These are phyloP conservation scores for Platerodrilus igneus DNA, from an alignment of 2,888 invertebrate species.

Conservation along the genomic window DNA sequence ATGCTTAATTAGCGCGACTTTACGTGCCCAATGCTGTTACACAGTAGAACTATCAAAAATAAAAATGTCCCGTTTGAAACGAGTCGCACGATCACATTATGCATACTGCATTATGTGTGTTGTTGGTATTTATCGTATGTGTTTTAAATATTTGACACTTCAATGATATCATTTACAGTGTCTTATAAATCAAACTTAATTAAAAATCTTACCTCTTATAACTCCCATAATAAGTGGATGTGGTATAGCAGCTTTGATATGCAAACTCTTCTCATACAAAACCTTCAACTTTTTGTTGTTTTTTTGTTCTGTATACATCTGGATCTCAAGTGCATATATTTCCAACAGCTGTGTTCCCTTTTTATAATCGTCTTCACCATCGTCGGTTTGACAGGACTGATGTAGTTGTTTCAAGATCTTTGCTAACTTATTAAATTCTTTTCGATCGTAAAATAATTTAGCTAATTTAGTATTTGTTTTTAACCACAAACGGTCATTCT, in stretches of 20 bases:
- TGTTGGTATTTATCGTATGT: too few relatives aligned
- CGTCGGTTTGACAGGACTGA: conserved; percentile 96
- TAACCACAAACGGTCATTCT: conserved; percentile 98
- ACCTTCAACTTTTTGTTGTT: conserved; percentile 97
- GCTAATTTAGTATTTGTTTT: conserved; percentile 99
- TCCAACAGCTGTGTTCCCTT: conserved; percentile 97
- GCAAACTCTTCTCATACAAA: conserved; percentile 94
- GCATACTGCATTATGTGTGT: too few relatives aligned
- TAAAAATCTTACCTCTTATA: conserved; percentile 72
- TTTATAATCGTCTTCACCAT: conserved; percentile 95
- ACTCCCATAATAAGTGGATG: conserved; percentile 99
- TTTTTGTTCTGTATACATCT: conserved; percentile 99
- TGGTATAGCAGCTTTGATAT: conserved; percentile 99
- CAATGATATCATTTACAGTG: too few relatives aligned
- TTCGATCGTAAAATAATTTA: conserved; percentile 95
- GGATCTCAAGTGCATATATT: conserved; percentile 98
- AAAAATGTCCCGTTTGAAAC: too few relatives aligned
- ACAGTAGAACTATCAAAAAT: too few relatives aligned
- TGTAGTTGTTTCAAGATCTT: conserved; percentile 96
- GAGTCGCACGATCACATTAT: too few relatives aligned
- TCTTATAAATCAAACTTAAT: conserved; percentile 5
- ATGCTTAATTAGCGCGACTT: too few relatives aligned
- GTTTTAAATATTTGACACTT: too few relatives aligned
- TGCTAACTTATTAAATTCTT: conserved; percentile 89
- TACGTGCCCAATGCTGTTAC: too few relatives aligned